Evolutionary conservation across 2,888 invertebrate genomes (phyloP), one percentile per base, ranked within the genome.

Genomic region (Metellina segmentata): DNA sequence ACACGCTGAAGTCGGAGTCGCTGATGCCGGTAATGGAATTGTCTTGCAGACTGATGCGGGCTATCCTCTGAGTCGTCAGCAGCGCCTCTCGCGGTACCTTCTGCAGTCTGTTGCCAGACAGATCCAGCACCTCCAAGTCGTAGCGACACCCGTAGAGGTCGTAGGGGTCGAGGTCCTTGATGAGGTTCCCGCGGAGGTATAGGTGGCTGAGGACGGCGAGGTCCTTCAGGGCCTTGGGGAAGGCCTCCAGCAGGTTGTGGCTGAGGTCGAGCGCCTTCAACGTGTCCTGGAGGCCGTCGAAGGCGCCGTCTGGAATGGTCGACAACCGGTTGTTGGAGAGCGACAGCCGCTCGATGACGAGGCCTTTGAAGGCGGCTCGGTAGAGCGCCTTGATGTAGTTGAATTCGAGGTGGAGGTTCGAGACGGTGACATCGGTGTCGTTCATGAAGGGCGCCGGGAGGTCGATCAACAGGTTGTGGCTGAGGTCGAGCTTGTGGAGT

Each of bases 401-500:
- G 94, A 97, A 96, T 94, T 97, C 97, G 94, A 98, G 95, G 95
- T 97, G 97, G 93, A 98, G 96, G 94, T 98, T 97, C 93, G 97
- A 96, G 90, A 98, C 96, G 94, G 97, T 97, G 89, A 97, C 95
- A 94, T 96, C 96, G 90, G 96, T 96, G 48, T 83, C 85, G 51
- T 93, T 93, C 72, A 93, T 86, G 81, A 93, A 87, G 71, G 89
- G 74, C 19, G 81, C 52, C 13, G 97, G 96, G 92, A 97, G 95
- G 92, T 96, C 96, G 93, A 96, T 96, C 92, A 98, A 96, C 94
- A 97, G 96, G 95, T 98, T 98, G 95, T 97, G 97, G 92, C 97
- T 97, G 94, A 98, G 95, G 95, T 98, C 98, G 94, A 98, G 95
- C 94, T 97, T 97, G 94, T 98, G 97, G 93, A 98, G 95, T 94